Evolutionary conservation across 2,888 invertebrate genomes (phyloP), one percentile per base, ranked within the genome.

Genomic region (Spilosoma lubricipeda): DNA sequence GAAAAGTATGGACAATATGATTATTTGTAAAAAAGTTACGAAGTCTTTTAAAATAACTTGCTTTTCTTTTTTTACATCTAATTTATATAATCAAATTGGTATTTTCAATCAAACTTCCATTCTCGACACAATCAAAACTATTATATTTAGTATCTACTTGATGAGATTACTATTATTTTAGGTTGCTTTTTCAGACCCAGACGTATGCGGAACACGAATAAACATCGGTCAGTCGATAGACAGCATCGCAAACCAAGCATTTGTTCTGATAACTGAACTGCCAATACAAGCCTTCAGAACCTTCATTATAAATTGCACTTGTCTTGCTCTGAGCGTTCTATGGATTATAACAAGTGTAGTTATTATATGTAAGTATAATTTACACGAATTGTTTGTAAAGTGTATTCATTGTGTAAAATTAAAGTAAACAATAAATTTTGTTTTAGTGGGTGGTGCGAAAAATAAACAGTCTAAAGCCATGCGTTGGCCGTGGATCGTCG

Each of bases 401-500:
- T 23, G 15, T 23, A 7, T 52, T 45, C 0, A 45, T 45, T 52
- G 20, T 52, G 7, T 7, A 15, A 23, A 52, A 52, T 36, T 8
- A 36, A 68, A 52, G 13, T 33, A 36, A 33, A 23, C 11, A 8
- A 23, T 42, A 0, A 65, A 48, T 36, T 48, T 48, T 48, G 36
- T 76, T 76, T 20, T 56, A 94, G 94, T 87, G 85, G 91, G 91
- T 67, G 92, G 92, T 8, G 89, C 90, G 0, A 88, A 84, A 42
- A 85, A 88, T 73, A 86, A 89, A 33, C 85, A 88, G 48, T 86
- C 91, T 0, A 91, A 90, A 70, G 86, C 87, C 48, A 85, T 85
- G 56, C 88, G 92, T 9, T 93, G 94, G 93, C 93, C 93, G 0
- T 95, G 94, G 94, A 87, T 94, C 2, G 75, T 91, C 9, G 81